Conservation (phyloP, 2,113 vertebrate species). For the Eptesicus fuscus region DNA sequence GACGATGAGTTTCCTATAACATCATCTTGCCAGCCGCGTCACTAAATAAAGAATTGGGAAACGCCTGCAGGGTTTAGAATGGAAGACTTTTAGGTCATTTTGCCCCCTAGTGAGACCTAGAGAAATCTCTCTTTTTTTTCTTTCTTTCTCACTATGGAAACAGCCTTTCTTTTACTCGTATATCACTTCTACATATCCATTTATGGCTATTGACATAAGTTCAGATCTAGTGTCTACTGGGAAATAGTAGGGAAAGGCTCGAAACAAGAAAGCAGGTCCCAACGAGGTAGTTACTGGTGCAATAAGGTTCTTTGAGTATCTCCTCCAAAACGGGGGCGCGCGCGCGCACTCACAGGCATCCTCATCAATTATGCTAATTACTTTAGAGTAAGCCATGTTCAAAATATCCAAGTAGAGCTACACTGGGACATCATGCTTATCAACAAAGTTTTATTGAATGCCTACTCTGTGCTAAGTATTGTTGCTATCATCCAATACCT, state of each 20-base stretch:
- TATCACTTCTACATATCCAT: neutral
- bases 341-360: neutral
- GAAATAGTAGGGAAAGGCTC: neutral
- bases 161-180: neutral
- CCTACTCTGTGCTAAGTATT: neutral
- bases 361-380: neutral
- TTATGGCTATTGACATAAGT: neutral
- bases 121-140: neutral
- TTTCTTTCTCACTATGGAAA: neutral
- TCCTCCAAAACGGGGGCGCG: neutral
- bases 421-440: neutral
- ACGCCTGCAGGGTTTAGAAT: neutral
- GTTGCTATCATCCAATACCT: neutral
- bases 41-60: constrained; percentile 15
- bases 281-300: neutral
- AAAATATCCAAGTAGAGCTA: neutral
- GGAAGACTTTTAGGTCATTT: neutral
- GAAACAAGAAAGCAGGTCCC: neutral
- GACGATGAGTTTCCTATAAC: neutral
- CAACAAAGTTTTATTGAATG: neutral
- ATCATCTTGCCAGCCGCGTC: neutral
- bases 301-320: neutral
- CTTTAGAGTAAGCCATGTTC: neutral
- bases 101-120: neutral
- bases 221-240: neutral